Evolutionary conservation across 2,113 vertebrate genomes (phyloP).

Genomic region (Ammospiza nelsoni): DNA sequence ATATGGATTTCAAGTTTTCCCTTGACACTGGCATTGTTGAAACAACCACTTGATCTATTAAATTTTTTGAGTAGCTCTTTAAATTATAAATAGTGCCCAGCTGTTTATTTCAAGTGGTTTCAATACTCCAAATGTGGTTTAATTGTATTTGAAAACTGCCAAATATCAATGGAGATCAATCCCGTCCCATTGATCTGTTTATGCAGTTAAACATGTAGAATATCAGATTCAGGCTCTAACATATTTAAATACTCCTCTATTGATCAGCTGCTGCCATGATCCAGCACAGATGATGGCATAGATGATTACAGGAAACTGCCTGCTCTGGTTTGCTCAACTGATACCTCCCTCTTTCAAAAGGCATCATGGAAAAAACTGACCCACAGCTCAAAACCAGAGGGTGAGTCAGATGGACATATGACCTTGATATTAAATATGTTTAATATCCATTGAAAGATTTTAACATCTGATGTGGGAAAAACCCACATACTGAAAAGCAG

Average conservation of each 20-base stretch:
- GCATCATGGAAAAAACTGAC: slow-evolving; percentile 11
- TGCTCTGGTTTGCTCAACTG: slow-evolving; percentile 57
- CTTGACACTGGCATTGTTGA: slow-evolving; percentile 52
- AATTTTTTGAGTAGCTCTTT: slow-evolving; percentile 69
- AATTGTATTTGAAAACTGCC: slow-evolving; percentile 88
- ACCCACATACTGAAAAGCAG: not conserved
- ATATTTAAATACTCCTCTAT: slow-evolving; percentile 89
- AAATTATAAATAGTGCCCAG: slow-evolving; percentile 72
- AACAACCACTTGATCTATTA: slow-evolving; percentile 69
- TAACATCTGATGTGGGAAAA: not conserved
- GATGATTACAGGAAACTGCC: slow-evolving; percentile 81
- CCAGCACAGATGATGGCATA: slow-evolving; percentile 80
- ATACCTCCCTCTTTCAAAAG: slow-evolving; percentile 46
- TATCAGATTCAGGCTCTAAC: slow-evolving; percentile 84
- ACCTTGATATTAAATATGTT: not conserved
- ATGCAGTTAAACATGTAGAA: slow-evolving; percentile 79
- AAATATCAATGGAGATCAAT: slow-evolving; percentile 82
- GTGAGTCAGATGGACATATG: not conserved
- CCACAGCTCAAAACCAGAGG: not conserved
- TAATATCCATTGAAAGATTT: not conserved
- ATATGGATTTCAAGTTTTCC: slow-evolving; percentile 55
- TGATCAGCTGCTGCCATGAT: slow-evolving; percentile 83
- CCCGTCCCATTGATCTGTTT: slow-evolving; percentile 84
- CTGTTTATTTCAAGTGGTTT: slow-evolving; percentile 75
- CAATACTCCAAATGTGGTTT: slow-evolving; percentile 74